Evolutionary conservation across 2,113 vertebrate genomes (phyloP).

Genomic region (Zapus hudsonius): DNA sequence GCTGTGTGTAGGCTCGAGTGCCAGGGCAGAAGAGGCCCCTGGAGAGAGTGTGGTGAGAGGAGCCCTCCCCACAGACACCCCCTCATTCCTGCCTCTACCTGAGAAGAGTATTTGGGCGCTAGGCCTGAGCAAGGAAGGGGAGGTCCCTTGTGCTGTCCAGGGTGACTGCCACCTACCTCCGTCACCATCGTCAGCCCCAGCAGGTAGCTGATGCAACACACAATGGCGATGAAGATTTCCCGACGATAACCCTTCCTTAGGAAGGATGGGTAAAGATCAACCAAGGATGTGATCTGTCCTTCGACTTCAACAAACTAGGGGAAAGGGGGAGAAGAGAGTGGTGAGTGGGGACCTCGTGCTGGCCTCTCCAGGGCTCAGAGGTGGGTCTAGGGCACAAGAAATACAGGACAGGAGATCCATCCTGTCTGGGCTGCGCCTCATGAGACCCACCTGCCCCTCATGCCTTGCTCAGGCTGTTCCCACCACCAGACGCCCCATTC

Average conservation of each 20-base stretch:
- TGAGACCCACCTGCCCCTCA: not conserved
- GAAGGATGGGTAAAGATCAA: constrained; percentile 98
- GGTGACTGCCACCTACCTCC: constrained; percentile 44
- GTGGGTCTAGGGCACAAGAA: not conserved
- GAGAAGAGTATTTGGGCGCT: not conserved
- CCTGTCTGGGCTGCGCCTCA: not conserved
- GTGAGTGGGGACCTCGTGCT: not conserved
- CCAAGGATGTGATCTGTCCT: constrained; percentile 99
- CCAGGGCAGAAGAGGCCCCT: not conserved
- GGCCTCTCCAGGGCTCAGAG: not conserved
- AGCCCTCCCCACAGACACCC: rapidly evolving
- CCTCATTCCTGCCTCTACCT: not conserved
- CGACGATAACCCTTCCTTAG: constrained; percentile 99
- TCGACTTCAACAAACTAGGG: constrained; percentile 99
- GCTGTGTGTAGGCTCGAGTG: too few relatives aligned
- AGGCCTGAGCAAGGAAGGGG: not conserved
- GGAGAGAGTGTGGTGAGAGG: too few relatives aligned
- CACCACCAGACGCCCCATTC: not conserved
- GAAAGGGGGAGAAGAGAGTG: not conserved
- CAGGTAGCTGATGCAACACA: constrained; percentile 97
- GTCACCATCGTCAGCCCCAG: constrained; percentile 99
- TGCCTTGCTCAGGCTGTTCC: not conserved
- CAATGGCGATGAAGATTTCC: constrained; percentile 98
- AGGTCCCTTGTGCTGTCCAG: not conserved
- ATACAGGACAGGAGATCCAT: not conserved